Evolutionary conservation across 2,113 vertebrate genomes (phyloP).

Genomic region (Uria aalge): DNA sequence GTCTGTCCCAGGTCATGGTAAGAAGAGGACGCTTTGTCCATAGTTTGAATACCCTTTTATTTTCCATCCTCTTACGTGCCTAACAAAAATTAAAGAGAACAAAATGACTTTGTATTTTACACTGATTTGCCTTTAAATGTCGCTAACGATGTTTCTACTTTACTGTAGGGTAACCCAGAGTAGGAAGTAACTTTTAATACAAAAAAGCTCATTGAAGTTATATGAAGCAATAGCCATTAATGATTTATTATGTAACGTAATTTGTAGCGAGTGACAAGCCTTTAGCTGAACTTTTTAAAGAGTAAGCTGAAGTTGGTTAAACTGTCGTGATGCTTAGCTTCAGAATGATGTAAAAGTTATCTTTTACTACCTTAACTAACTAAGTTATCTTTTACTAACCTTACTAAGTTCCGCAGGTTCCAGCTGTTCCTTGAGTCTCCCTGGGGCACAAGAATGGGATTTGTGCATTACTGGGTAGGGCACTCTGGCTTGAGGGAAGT

Average conservation of each 20-base stretch:
- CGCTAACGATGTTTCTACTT: background rate
- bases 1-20: constrained; percentile 73
- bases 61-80: constrained; percentile 26
- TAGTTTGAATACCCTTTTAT: constrained; percentile 47
- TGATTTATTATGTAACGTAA: background rate
- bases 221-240: background rate
- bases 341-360: background rate
- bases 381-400: background rate
- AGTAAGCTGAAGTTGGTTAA: background rate
- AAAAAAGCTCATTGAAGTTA: background rate
- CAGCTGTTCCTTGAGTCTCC: background rate
- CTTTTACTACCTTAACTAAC: background rate
- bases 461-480: background rate
- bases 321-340: background rate
- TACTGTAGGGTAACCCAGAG: background rate
- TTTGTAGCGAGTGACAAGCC: background rate
- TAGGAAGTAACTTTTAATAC: background rate
- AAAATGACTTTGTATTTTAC: background rate
- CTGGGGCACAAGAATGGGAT: background rate
- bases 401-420: background rate
- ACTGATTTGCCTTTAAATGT: background rate
- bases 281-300: background rate
- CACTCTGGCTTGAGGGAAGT: background rate
- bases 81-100: background rate
- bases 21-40: constrained; percentile 61